Conservation (phyloP, 2,797 vertebrate species). For the Crenichthys baileyi region DNA sequence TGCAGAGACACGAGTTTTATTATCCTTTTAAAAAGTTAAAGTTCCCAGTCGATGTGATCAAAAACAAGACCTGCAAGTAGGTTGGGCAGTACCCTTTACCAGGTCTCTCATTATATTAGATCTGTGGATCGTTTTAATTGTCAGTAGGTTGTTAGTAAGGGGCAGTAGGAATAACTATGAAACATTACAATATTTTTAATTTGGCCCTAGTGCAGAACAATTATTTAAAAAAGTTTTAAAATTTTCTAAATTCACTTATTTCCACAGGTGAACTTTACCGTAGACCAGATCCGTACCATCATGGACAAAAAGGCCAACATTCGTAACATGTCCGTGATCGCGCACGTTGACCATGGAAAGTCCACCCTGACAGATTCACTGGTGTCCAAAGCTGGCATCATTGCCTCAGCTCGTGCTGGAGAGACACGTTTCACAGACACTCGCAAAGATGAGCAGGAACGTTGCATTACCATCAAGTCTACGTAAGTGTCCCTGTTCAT, state of each 20-base stretch:
- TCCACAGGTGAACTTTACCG: conserved; percentile 93
- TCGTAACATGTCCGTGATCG: conserved; percentile 97
- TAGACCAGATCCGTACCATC: conserved; percentile 95
- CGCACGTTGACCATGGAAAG: conserved; percentile 95
- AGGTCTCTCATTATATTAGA: not conserved
- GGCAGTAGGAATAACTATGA: not conserved
- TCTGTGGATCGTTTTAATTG: not conserved
- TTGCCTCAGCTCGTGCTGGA: conserved; percentile 89
- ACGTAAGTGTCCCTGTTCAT: conserved; percentile 81
- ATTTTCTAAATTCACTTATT: not conserved
- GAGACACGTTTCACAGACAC: conserved; percentile 97
- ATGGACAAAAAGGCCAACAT: conserved; percentile 99
- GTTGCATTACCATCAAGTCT: conserved; percentile 97
- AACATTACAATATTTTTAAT: not conserved
- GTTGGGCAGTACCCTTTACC: not conserved
- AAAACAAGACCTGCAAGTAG: not conserved
- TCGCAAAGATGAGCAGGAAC: conserved; percentile 95
- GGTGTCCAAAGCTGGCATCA: conserved; percentile 96
- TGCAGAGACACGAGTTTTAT: not conserved
- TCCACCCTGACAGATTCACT: conserved; percentile 94
- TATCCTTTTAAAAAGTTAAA: not conserved
- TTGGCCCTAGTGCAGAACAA: not conserved
- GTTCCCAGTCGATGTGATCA: not conserved
- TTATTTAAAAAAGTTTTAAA: not conserved
- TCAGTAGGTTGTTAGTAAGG: not conserved